Conservation (phyloP, 2,797 vertebrate species). For the Leuciscus waleckii region DNA sequence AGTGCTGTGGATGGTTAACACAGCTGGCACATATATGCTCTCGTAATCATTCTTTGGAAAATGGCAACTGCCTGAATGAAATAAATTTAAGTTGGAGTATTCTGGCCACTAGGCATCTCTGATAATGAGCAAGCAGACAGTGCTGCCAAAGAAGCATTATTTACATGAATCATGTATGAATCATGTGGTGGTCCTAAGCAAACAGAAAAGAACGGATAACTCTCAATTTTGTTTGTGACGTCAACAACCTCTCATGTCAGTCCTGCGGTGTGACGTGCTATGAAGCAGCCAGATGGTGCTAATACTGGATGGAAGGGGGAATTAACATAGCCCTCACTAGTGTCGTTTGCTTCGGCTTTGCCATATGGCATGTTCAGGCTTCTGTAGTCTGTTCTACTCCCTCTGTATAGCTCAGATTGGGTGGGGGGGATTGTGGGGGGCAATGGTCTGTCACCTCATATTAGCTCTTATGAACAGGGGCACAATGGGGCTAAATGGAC, state of each 20-base stretch:
- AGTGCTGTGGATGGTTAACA: not conserved
- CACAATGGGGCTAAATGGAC: conserved; percentile 53
- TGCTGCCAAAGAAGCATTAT: too few relatives aligned
- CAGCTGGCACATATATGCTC: conserved; percentile 7
- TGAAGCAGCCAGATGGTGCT: conserved; percentile 71
- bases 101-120: too few relatives aligned
- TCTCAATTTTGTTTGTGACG: not conserved
- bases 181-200: conserved; percentile 8
- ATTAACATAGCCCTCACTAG: conserved; percentile 45
- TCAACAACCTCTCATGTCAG: conserved; percentile 24
- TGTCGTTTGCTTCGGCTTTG: conserved; percentile 64
- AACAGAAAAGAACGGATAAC: not conserved
- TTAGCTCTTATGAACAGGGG: conserved; percentile 46
- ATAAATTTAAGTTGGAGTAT: too few relatives aligned
- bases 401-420: conserved; percentile 22
- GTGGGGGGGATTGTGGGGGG: not conserved
- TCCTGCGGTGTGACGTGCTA: conserved; percentile 42
- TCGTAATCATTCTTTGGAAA: not conserved
- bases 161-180: not conserved
- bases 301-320: conserved; percentile 46
- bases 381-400: conserved; percentile 30
- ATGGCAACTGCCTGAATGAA: too few relatives aligned
- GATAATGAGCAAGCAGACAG: too few relatives aligned
- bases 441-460: conserved; percentile 52
- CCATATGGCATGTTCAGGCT: conserved; percentile 72